Evolutionary conservation across 2,888 invertebrate species (phyloP).

Genomic region (Sphaerophoria rueppellii): DNA sequence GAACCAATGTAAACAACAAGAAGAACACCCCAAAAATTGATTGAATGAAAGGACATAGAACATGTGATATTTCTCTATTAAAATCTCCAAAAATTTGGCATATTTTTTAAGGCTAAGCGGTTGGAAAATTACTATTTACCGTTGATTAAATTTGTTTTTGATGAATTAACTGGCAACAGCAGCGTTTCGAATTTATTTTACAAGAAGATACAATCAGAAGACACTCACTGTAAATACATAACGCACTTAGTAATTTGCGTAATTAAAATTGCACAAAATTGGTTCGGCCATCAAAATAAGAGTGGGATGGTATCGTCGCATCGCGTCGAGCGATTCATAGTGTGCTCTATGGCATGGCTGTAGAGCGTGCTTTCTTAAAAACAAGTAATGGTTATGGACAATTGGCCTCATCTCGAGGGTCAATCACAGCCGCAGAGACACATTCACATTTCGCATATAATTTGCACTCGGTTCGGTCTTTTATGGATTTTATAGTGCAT

Average conservation of each 20-base stretch:
- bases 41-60: too few species aligned
- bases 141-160: too few species aligned
- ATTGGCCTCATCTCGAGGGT: conserved; percentile 43
- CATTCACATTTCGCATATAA: neutral
- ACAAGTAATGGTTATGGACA: conserved; percentile 9
- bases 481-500: conserved; percentile 1
- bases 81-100: too few species aligned
- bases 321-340: too few species aligned
- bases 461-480: neutral
- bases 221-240: conserved; percentile 20
- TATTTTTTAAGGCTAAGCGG: too few species aligned
- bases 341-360: neutral
- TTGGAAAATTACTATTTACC: too few species aligned
- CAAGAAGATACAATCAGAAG: neutral
- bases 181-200: neutral
- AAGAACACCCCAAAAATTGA: too few species aligned
- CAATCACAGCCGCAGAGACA: conserved; percentile 21
- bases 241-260: conserved; percentile 66
- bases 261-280: conserved; percentile 73
- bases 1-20: too few species aligned
- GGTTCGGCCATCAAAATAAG: conserved; percentile 20
- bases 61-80: too few species aligned
- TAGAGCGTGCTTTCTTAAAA: conserved; percentile 31
- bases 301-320: neutral
- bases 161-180: too few species aligned